phyloP scores from a whole-genome alignment of 2,113 vertebrate species.

The Pygoscelis adeliae region DNA sequence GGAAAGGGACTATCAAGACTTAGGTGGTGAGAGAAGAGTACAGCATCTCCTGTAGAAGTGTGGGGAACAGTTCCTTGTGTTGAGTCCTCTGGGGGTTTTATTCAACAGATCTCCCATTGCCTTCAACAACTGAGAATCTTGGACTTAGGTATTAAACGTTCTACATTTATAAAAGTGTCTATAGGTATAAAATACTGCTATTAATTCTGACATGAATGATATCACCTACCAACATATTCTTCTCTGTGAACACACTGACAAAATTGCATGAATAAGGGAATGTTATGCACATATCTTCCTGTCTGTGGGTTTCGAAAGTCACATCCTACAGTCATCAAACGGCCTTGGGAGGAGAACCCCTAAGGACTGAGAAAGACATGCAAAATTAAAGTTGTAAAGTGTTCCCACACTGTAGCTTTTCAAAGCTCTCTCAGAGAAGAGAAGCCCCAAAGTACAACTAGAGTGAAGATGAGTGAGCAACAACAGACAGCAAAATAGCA shows the following conservation, averaged over 20 bases:
- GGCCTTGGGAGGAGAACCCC: background rate
- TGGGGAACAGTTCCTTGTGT: background rate
- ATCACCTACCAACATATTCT: background rate
- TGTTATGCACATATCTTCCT: background rate
- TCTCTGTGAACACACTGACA: background rate
- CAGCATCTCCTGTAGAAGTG: background rate
- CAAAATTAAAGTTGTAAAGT: background rate
- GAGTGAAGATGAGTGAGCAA: background rate
- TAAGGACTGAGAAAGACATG: background rate
- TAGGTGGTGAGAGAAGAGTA: background rate
- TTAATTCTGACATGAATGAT: background rate
- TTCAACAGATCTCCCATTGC: background rate
- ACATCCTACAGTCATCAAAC: background rate
- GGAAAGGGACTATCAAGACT: background rate
- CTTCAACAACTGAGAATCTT: background rate
- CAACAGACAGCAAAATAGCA: background rate
- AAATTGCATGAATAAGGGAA: background rate
- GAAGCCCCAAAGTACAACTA: background rate
- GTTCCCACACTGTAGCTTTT: background rate
- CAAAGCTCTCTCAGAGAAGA: background rate
- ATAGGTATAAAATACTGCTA: background rate
- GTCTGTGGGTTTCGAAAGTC: background rate
- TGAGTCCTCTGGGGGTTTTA: background rate
- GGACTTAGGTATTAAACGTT: background rate
- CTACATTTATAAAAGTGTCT: background rate